A percentile compares a stretch with the other conserved stretches of the same genome.
Evolutionary conservation across 2,888 invertebrate species (phyloP).

Genomic region (Strigamia crassipes): DNA sequence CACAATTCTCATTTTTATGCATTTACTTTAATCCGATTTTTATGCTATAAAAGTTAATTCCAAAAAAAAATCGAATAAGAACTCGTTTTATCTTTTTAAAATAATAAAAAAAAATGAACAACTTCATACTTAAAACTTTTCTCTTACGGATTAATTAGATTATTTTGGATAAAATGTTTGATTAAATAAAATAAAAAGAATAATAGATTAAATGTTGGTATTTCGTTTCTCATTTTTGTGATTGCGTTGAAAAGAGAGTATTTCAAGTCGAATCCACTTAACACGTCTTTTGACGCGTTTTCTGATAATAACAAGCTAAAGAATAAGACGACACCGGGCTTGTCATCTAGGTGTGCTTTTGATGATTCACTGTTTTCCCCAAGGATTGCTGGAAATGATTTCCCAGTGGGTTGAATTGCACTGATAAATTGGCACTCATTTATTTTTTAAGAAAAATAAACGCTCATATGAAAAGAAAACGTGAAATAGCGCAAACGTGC

Average conservation of each 20-base stretch:
- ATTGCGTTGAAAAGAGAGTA: neutral
- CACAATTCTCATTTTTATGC: neutral
- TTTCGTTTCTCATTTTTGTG: neutral
- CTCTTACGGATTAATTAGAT: no score
- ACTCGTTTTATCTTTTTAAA: neutral
- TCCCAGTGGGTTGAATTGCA: neutral
- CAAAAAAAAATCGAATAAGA: neutral
- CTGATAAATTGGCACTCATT: neutral
- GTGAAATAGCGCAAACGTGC: neutral
- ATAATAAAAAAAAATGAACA: neutral
- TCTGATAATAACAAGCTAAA: neutral
- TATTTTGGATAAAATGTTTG: no score
- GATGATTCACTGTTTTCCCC: constrained; percentile 11
- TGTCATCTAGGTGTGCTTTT: constrained; percentile 14
- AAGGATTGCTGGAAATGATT: constrained; percentile 3
- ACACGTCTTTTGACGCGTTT: constrained; percentile 5
- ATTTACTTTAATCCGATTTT: neutral
- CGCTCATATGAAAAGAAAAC: neutral
- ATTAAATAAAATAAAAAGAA: no score
- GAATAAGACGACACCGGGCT: neutral
- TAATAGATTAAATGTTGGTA: no score
- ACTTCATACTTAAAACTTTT: no score
- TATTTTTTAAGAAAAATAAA: constrained; percentile 18
- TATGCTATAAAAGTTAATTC: neutral
- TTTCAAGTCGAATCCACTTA: neutral